phyloP scores from a whole-genome alignment of 2,888 invertebrate species.

The Quadroppia sp. region DNA sequence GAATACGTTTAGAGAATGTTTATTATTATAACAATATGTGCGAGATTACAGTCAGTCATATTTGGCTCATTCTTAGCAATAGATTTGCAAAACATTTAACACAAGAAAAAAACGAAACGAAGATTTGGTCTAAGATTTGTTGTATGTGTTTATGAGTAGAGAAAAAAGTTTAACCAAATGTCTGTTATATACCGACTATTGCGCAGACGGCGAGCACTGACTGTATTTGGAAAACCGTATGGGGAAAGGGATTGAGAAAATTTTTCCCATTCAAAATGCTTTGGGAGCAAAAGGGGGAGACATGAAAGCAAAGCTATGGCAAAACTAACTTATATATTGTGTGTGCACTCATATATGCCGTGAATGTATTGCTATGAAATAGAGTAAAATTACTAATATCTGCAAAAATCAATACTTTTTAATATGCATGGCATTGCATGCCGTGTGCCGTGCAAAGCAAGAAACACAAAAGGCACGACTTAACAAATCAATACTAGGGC shows the following conservation, averaged over 20 bases:
- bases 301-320: conserved; percentile 21
- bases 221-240: conserved; percentile 12
- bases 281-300: conserved; percentile 35
- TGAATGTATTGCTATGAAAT: conserved; percentile 35
- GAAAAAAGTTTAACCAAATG: conserved; percentile 31
- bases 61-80: conserved; percentile 20
- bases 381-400: conserved; percentile 48
- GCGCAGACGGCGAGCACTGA: conserved; percentile 25
- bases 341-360: not conserved
- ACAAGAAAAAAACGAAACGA: not conserved
- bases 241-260: conserved; percentile 30
- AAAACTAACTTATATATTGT: conserved; percentile 32
- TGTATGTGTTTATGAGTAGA: not conserved
- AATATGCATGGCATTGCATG: too few relatives aligned
- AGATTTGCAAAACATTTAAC: conserved; percentile 35
- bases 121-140: conserved; percentile 9
- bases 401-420: conserved; percentile 50
- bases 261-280: conserved; percentile 15
- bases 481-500: conserved; percentile 27
- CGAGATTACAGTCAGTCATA: not conserved
- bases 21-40: conserved; percentile 25
- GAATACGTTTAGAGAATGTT: conserved; percentile 9
- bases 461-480: conserved; percentile 47
- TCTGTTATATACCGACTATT: not conserved
- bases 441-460: conserved; percentile 41